Base-by-base conservation (phyloP, 2,888 invertebrate genomes). In the Stratiomys singularior region DNA sequence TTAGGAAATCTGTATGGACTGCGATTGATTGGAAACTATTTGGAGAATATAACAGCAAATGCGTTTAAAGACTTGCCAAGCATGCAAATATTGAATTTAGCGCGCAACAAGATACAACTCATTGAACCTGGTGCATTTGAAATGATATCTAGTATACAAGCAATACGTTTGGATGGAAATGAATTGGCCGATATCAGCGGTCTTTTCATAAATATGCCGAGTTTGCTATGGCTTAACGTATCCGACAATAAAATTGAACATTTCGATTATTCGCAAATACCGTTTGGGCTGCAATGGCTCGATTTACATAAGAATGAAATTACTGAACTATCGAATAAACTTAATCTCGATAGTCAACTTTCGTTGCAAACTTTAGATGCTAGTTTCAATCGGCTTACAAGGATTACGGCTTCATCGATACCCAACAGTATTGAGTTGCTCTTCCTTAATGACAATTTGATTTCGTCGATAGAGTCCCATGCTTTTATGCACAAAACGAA, bases 271-370 rank as follows among this genome's bases (percentile, higher is more conserved):
- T 91, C 93, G 28, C 90, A 94, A 82, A 92, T 97, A 81, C 96
- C 97, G 15, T 89, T 90, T 82, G 92, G 93, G 80, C 89, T 97
- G 81, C 94, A 95, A 85, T 96, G 95, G 94, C 88, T 97, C 81
- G 96, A 97, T 88, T 89, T 97, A 84, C 96, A 96, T 85, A 94
- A 94, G 86, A 97, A 97, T 88, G 91, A 91, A 83, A 92, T 97
- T 81, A 89, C 90, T 81, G 93, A 94, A 84, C 88, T 97, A 64
- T 93, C 94, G 78, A 94, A 94, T 85, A 92, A 92, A 81, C 92
- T 92, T 83, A 90, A 90, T 46, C 85, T 93, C 80, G 93, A 93
- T 83, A 88, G 90, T 84, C 92, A 94, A 83, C 88, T 95, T 58
- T 90, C 91, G 44, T 88, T 97, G 78, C 93, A 94, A 87, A 95